Conservation (phyloP, 2,113 vertebrate genomes). For the Gymnocephalus cernua region DNA sequence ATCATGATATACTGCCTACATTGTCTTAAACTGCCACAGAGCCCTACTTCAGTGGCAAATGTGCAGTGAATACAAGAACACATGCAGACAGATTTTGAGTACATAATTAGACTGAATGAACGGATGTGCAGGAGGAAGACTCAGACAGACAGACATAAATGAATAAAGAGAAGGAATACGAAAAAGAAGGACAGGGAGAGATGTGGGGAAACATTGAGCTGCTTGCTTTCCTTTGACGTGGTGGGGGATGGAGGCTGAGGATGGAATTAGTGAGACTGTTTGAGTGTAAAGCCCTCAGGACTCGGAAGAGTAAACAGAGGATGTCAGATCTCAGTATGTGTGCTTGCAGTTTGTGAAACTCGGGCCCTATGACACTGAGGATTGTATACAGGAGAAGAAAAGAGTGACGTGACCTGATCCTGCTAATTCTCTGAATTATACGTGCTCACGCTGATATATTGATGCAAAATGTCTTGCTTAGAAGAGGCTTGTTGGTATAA, state of each 20-base stretch:
- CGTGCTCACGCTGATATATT: not conserved
- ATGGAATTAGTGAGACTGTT: conserved; percentile 47
- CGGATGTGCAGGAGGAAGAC: conserved; percentile 22
- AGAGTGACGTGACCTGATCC: not conserved
- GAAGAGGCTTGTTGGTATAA: conserved; percentile 39
- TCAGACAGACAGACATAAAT: conserved; percentile 50
- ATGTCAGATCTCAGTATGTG: conserved; percentile 33
- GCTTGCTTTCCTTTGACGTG: conserved; percentile 39
- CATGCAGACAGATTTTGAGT: conserved; percentile 2
- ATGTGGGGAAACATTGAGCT: conserved; percentile 46
- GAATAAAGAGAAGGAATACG: conserved; percentile 39
- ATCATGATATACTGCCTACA: not conserved
- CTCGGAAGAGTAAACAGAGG: conserved; percentile 48
- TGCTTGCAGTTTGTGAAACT: conserved; percentile 24
- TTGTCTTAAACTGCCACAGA: not conserved
- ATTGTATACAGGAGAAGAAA: not conserved
- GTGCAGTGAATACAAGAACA: not conserved
- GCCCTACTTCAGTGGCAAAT: not conserved
- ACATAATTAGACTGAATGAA: conserved; percentile 16
- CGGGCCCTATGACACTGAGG: not conserved
- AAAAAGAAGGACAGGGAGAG: conserved; percentile 27
- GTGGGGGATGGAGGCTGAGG: conserved; percentile 38
- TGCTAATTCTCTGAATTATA: conserved; percentile 24
- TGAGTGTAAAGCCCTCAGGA: conserved; percentile 55
- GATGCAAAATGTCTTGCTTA: conserved; percentile 28